These are phyloP conservation scores for Uloborus plumipes DNA, from an alignment of 2,888 invertebrate species.

Conservation along the genomic window DNA sequence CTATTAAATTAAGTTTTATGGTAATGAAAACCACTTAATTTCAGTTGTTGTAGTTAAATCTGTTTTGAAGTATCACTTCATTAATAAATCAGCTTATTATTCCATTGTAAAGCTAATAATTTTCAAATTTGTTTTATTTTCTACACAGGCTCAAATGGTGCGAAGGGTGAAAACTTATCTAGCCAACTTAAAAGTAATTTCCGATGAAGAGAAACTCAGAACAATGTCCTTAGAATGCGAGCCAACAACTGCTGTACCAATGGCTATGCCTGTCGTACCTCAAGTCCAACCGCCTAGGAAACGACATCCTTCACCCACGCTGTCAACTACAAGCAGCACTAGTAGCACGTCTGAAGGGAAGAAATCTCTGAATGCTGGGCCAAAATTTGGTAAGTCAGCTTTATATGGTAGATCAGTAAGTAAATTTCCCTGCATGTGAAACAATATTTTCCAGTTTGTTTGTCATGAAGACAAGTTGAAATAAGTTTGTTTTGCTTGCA, in stretches of 20 bases:
- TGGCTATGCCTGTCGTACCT: slow-evolving; percentile 39
- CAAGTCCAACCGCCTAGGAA: slow-evolving; percentile 76
- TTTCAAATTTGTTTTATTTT: too few species aligned
- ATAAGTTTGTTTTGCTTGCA: too few species aligned
- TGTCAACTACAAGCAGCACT: slow-evolving; percentile 91
- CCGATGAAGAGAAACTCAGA: slow-evolving; percentile 91
- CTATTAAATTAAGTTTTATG: too few species aligned
- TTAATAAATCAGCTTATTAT: too few species aligned
- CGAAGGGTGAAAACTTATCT: slow-evolving; percentile 96
- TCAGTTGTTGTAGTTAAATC: too few species aligned
- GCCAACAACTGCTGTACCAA: slow-evolving; percentile 68
- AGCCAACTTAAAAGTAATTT: slow-evolving; percentile 89
- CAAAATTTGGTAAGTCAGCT: slow-evolving; percentile 75
- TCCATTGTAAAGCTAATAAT: too few species aligned
- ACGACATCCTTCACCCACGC: slow-evolving; percentile 91
- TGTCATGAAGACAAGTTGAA: background rate
- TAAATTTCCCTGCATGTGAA: background rate
- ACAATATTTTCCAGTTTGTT: background rate
- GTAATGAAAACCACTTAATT: too few species aligned
- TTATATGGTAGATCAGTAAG: background rate
- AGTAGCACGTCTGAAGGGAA: slow-evolving; percentile 75
- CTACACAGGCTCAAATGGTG: slow-evolving; percentile 89
- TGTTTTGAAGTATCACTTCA: too few species aligned
- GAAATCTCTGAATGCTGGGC: slow-evolving; percentile 68
- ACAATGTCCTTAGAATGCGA: slow-evolving; percentile 92